phyloP scores from a whole-genome alignment of 1,140 invertebrate species.

The Pentalonia nigronervosa region DNA sequence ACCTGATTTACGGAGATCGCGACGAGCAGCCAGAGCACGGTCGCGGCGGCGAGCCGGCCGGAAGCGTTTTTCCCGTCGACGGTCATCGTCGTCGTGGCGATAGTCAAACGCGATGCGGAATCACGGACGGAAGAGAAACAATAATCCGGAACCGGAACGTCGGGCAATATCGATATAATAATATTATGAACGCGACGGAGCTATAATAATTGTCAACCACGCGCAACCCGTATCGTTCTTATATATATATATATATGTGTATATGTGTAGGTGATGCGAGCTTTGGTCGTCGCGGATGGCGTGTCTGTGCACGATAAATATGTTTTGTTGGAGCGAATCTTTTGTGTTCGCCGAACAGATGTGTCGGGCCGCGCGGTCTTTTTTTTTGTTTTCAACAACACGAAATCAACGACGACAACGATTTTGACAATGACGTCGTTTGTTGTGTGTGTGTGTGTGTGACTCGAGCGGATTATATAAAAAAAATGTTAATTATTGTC shows the following conservation, averaged over 20 bases:
- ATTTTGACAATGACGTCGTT: no score
- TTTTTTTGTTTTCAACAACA: background rate
- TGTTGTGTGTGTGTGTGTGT: no score
- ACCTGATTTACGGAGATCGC: background rate
- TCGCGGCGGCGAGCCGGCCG: background rate
- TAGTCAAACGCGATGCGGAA: background rate
- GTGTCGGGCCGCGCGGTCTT: background rate
- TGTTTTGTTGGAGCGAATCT: background rate
- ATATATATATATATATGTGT: no score
- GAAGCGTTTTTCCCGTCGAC: conserved; percentile 5
- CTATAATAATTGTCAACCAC: background rate
- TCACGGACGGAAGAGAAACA: background rate
- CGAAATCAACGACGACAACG: no score
- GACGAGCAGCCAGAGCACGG: conserved; percentile 15
- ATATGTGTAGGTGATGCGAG: background rate
- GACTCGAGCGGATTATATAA: background rate
- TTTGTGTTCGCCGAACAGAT: background rate
- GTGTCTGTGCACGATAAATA: background rate
- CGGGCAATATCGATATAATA: background rate
- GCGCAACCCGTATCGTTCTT: background rate
- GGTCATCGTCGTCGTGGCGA: background rate
- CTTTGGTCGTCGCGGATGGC: background rate
- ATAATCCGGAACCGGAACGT: background rate
- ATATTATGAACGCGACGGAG: background rate
- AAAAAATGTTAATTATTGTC: background rate